These are phyloP conservation scores for Callyntrura guangdongensis DNA, from an alignment of 2,888 invertebrate genomes.

Conservation along the genomic window DNA sequence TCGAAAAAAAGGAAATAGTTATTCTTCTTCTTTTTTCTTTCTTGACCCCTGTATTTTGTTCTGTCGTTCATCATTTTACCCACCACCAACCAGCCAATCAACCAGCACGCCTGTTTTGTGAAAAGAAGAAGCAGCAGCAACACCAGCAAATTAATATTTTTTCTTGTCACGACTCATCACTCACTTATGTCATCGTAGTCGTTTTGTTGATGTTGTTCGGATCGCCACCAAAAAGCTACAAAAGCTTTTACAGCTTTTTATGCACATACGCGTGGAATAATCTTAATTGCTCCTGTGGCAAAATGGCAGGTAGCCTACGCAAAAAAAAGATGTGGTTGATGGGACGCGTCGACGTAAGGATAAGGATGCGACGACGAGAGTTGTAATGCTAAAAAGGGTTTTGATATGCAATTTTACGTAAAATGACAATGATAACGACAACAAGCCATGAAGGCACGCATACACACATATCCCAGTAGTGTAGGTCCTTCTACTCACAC, in stretches of 20 bases:
- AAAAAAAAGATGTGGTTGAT: background rate
- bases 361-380: no score
- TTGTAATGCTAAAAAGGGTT: no score
- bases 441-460: no score
- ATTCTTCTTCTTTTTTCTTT: no score
- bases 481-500: no score
- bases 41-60: slow-evolving; percentile 4
- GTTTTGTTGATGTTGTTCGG: background rate
- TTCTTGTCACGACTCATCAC: slow-evolving; percentile 54
- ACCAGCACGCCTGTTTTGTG: background rate
- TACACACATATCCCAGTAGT: no score
- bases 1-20: background rate
- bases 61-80: slow-evolving; percentile 2
- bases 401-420: no score
- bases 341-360: background rate
- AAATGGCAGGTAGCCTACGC: slow-evolving; percentile 10
- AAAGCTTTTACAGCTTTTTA: background rate
- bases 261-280: background rate
- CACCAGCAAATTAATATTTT: slow-evolving; percentile 36
- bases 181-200: slow-evolving; percentile 12
- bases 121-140: slow-evolving; percentile 26
- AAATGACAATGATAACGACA: no score
- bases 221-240: background rate
- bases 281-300: background rate
- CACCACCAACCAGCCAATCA: background rate